A percentile compares a stretch with the other conserved stretches of the same genome.
Evolutionary conservation across 2,113 vertebrate species (phyloP).

Genomic region (Chloropsis cyanopogon): DNA sequence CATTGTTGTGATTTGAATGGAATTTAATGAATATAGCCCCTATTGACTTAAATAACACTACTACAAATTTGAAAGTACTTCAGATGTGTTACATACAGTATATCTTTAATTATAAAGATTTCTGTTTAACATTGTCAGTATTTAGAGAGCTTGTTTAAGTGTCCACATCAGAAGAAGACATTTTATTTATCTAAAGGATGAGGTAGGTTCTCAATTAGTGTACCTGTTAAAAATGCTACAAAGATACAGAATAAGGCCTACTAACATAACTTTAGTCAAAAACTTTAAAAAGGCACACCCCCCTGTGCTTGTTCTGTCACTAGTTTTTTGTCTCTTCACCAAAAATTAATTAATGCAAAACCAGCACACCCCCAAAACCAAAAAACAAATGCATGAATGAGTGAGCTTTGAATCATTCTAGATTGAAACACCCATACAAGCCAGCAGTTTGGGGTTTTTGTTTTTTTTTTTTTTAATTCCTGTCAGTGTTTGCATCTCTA

Average conservation of each 20-base stretch:
- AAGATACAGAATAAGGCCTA: neutral
- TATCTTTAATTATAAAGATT: neutral
- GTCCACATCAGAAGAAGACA: neutral
- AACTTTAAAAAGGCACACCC: neutral
- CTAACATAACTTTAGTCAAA: neutral
- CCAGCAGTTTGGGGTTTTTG: rapidly evolving
- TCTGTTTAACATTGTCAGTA: neutral
- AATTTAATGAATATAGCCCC: neutral
- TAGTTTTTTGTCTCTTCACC: neutral
- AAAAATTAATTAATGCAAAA: neutral
- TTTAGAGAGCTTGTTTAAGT: neutral
- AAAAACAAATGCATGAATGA: neutral
- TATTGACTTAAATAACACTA: neutral
- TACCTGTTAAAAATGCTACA: neutral
- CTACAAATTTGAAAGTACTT: neutral
- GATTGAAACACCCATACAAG: neutral
- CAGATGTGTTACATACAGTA: neutral
- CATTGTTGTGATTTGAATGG: neutral
- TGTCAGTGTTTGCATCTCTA: neutral
- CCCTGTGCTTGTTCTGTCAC: rapidly evolving
- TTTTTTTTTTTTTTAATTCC: too few relatives aligned
- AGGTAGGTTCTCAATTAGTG: neutral
- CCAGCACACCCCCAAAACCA: neutral
- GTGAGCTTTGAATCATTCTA: neutral
- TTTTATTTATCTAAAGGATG: neutral